Base-by-base conservation (phyloP, 2,797 vertebrate genomes). In the Xiphophorus birchmanni region DNA sequence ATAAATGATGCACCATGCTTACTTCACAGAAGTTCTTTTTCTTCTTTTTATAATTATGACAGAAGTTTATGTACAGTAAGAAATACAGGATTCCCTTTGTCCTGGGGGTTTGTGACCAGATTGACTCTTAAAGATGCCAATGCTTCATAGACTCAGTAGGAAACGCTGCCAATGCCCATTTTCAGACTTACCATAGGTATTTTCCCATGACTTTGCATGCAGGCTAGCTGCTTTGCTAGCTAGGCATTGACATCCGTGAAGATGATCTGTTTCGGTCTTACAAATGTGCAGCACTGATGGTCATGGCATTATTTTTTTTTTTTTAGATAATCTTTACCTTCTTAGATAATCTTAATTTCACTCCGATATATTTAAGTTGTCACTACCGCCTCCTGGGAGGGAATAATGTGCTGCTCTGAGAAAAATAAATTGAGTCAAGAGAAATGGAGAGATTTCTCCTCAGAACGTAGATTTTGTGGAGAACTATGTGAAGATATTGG, bases 211-310 rank as follows among this genome's bases (percentile, higher is more conserved):
- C 56, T 60, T 11, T 44, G 26, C 58, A 11, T 45, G 60, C 60
- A 69, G 73, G 58, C n/a, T 79, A 42, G 37, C 23, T 79, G 58
- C 56, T 60, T 60, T 60, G 12, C 56, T 32, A 15, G 12, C 12
- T 60, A 60, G n/a, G 5, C n/a, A 60, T 60, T 60, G n/a, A 60
- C n/a, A 32, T 60, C 56, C 29, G 1, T 60, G 12, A 29, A 60
- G 32, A 35, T 35, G 0, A 65, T 35, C 32, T 35, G 12, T 15
- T 65, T 32, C 1, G 15, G 35, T 17, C 7, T 21, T 35, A 65
- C 32, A 37, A 65, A 3, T 35, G 8, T 65, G 60, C 32, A 37
- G n/a, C 54, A 58, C 56, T 29, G 2, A 11, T 58, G n/a, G 2
- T 29, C n/a, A 58, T 29, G 56, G 10, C 29, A 12, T 56, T n/a